phyloP scores from a whole-genome alignment of 2,888 invertebrate species.

The Bimastos eiseni region DNA sequence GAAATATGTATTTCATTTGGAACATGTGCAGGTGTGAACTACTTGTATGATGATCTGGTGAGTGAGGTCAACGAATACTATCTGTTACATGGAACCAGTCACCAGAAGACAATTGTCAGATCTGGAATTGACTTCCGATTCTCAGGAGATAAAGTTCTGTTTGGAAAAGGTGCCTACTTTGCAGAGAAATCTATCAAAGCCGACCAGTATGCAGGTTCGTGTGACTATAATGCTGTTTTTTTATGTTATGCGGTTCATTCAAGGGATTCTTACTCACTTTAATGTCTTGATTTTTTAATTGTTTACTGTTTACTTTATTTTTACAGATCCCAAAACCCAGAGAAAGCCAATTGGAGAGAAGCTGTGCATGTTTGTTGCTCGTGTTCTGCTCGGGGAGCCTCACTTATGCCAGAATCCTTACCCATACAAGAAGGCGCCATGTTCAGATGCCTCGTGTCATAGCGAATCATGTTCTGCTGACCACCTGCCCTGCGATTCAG shows the following conservation, averaged over 20 bases:
- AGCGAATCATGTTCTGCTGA: neutral
- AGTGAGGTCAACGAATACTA: slow-evolving; percentile 47
- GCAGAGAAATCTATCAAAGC: slow-evolving; percentile 49
- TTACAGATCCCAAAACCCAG: neutral
- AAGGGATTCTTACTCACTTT: neutral
- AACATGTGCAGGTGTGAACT: neutral
- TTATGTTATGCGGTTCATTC: slow-evolving; percentile 8
- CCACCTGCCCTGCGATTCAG: slow-evolving; percentile 31
- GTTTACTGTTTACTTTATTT: neutral
- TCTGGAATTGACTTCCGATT: slow-evolving; percentile 46
- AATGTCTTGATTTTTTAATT: neutral
- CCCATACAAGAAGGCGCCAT: slow-evolving; percentile 33
- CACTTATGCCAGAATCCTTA: neutral
- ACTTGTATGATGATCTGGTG: neutral
- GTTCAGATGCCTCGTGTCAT: neutral
- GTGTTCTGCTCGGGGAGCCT: slow-evolving; percentile 31
- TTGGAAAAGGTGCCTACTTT: slow-evolving; percentile 47
- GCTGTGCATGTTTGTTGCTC: slow-evolving; percentile 32
- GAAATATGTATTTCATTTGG: neutral
- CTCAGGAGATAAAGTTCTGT: slow-evolving; percentile 41
- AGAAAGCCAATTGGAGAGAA: slow-evolving; percentile 19
- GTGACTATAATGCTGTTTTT: neutral
- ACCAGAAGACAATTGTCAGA: slow-evolving; percentile 37
- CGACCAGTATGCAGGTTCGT: slow-evolving; percentile 49
- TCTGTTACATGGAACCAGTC: slow-evolving; percentile 48